Conservation (phyloP, 2,113 vertebrate species). For the Noctilio leporinus region DNA sequence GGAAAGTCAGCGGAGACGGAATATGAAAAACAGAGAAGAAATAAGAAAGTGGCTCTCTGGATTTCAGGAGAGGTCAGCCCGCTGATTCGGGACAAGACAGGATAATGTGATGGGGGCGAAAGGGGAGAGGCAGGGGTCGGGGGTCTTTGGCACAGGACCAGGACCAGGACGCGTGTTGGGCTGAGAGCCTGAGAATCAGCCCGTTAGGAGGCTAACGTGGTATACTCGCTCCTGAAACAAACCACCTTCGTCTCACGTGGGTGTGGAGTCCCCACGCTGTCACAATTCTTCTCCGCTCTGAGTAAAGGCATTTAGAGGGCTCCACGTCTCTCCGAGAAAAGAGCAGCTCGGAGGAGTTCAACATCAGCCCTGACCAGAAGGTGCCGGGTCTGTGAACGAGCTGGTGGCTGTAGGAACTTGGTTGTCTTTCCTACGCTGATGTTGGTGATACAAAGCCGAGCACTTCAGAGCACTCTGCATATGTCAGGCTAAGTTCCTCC, state of each 20-base stretch:
- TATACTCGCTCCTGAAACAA: not conserved
- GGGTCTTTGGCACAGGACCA: not conserved
- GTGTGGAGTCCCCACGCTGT: too few relatives aligned
- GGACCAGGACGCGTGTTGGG: too few relatives aligned
- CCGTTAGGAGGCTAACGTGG: not conserved
- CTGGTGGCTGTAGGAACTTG: not conserved
- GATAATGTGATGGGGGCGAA: not conserved
- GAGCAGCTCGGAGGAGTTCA: not conserved
- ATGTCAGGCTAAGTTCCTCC: not conserved
- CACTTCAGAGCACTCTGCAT: not conserved
- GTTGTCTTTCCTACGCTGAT: fast-evolving
- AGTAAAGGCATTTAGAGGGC: not conserved
- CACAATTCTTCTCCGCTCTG: not conserved
- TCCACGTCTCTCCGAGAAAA: not conserved
- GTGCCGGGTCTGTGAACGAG: too few relatives aligned
- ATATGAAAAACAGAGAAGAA: not conserved
- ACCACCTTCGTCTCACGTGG: not conserved
- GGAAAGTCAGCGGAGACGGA: not conserved
- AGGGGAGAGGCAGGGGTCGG: not conserved
- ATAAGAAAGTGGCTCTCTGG: not conserved
- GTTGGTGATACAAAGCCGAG: fast-evolving
- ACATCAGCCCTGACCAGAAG: not conserved
- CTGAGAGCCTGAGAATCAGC: not conserved
- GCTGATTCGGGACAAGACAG: not conserved
- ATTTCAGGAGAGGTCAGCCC: not conserved